Evolutionary conservation across 1,140 invertebrate genomes (phyloP).

Genomic region (Hestina assimilis): DNA sequence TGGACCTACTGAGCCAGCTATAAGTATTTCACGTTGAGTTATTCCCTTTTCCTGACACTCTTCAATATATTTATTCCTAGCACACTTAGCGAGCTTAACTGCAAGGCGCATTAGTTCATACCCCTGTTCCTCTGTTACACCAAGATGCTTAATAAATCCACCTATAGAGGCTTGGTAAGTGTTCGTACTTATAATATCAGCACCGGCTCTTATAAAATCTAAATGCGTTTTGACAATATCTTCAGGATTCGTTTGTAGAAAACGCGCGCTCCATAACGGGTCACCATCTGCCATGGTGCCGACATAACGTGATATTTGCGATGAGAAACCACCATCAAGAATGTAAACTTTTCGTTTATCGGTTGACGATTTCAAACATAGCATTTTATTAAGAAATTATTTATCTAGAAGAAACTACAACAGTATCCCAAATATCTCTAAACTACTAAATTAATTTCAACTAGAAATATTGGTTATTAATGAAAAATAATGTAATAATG

Average conservation of each 20-base stretch:
- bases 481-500: too few species aligned
- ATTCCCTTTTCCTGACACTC: conserved; percentile 60
- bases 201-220: conserved; percentile 88
- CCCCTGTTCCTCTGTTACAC: conserved; percentile 80
- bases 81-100: conserved; percentile 82
- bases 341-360: conserved; percentile 40
- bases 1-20: conserved; percentile 92
- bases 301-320: conserved; percentile 84
- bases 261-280: conserved; percentile 89
- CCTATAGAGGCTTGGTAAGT: conserved; percentile 93
- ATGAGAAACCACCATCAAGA: conserved; percentile 87
- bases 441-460: too few species aligned
- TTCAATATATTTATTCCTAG: conserved; percentile 77
- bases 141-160: conserved; percentile 86
- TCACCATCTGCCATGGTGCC: conserved; percentile 82
- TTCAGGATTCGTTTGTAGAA: conserved; percentile 83
- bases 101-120: conserved; percentile 83
- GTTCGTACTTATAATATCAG: conserved; percentile 90
- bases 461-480: too few species aligned
- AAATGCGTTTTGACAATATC: conserved; percentile 87
- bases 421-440: too few species aligned
- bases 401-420: too few species aligned
- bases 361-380: neutral
- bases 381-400: neutral
- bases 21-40: conserved; percentile 65